phyloP scores from a whole-genome alignment of 2,888 invertebrate genomes.

The Homarus gammarus region DNA sequence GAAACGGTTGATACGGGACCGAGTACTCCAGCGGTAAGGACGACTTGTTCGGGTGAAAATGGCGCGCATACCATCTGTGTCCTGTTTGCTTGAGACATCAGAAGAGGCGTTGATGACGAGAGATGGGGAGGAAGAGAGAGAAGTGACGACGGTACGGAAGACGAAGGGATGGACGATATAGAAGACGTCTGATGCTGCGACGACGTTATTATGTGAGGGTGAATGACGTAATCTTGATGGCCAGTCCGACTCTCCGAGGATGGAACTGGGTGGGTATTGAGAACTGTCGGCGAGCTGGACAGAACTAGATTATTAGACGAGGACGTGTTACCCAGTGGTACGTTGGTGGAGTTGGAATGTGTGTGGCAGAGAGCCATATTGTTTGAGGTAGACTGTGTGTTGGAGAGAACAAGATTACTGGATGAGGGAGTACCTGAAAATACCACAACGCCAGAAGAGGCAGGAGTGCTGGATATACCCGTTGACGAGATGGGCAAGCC shows the following conservation, averaged over 20 bases:
- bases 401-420: conserved; percentile 24
- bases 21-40: conserved; percentile 36
- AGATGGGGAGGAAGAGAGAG: conserved; percentile 20
- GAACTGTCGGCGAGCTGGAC: conserved; percentile 2
- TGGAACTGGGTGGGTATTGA: neutral
- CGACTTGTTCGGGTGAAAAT: conserved; percentile 46
- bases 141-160: conserved; percentile 18
- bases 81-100: conserved; percentile 13
- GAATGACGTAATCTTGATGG: conserved; percentile 19
- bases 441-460: conserved; percentile 7
- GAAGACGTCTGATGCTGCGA: conserved; percentile 10
- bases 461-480: neutral
- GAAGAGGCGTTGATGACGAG: neutral
- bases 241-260: conserved; percentile 1
- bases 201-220: conserved; percentile 35
- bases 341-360: conserved; percentile 20
- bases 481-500: conserved; percentile 27
- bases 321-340: conserved; percentile 26
- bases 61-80: conserved; percentile 47
- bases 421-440: conserved; percentile 11
- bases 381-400: conserved; percentile 5
- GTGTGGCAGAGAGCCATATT: conserved; percentile 11
- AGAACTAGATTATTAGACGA: neutral
- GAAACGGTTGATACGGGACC: conserved; percentile 39
- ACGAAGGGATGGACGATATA: neutral